Evolutionary conservation across 2,888 invertebrate species (phyloP).

Genomic region (Andrena trimmerana): DNA sequence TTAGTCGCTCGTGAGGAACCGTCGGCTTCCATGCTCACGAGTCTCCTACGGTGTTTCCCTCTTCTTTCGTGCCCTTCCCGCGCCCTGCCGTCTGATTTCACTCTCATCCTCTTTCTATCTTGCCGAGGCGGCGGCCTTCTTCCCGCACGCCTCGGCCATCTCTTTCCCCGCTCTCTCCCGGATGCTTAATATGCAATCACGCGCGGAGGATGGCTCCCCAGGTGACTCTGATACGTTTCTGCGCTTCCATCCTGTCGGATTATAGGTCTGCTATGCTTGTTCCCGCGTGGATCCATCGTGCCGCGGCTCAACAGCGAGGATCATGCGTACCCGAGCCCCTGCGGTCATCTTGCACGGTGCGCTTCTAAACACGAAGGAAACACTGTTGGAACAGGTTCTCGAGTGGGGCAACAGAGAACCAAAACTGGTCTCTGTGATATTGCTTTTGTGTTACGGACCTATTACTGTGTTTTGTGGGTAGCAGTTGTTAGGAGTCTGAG

Average conservation of each 20-base stretch:
- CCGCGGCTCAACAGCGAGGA: background rate
- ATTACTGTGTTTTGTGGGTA: background rate
- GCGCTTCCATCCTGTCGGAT: conserved; percentile 53
- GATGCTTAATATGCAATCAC: conserved; percentile 80
- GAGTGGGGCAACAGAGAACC: background rate
- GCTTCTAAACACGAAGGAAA: background rate
- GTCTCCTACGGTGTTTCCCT: conserved; percentile 34
- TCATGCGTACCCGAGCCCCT: background rate
- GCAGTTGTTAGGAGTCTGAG: too few species aligned
- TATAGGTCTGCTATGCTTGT: conserved; percentile 61
- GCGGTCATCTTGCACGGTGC: background rate
- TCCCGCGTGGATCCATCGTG: conserved; percentile 21
- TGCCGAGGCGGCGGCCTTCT: conserved; percentile 46
- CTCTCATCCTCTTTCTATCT: conserved; percentile 19
- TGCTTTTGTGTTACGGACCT: background rate
- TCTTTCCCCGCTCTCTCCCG: conserved; percentile 32
- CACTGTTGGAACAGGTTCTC: background rate
- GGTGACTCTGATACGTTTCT: conserved; percentile 58
- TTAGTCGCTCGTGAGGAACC: conserved; percentile 79
- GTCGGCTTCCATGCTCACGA: conserved; percentile 49
- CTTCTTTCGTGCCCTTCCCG: conserved; percentile 42
- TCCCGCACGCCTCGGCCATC: background rate
- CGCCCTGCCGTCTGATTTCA: conserved; percentile 17
- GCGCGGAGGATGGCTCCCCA: conserved; percentile 72
- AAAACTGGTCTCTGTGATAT: background rate